Evolutionary conservation across 2,113 vertebrate species (phyloP).

Genomic region (Megalops atlanticus): DNA sequence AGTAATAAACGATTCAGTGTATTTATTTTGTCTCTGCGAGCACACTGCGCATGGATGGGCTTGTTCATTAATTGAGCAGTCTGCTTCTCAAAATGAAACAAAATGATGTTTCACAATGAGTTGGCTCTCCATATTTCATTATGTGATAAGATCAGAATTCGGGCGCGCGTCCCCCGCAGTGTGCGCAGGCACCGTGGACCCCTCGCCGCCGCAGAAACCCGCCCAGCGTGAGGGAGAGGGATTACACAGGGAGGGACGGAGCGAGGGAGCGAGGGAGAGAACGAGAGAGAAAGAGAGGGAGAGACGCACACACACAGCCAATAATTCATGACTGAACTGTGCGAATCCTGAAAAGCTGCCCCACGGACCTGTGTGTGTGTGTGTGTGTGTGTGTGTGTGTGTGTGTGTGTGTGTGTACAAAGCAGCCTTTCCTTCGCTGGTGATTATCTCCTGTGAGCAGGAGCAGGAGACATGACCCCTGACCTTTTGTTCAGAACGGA

Average conservation of each 20-base stretch:
- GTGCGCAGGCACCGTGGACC: neutral
- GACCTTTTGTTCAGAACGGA: neutral
- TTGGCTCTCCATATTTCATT: conserved; percentile 72
- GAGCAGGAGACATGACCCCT: neutral
- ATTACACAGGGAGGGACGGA: neutral
- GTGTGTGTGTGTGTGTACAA: neutral
- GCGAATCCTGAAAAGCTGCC: too few relatives aligned
- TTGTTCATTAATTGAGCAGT: neutral
- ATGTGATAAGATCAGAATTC: conserved; percentile 76
- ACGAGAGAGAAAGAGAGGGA: neutral
- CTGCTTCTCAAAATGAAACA: neutral
- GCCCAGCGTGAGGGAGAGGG: neutral
- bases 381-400: too few relatives aligned
- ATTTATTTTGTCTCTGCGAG: neutral
- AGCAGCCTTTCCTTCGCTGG: neutral
- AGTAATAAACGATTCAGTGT: too few relatives aligned
- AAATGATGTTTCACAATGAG: neutral
- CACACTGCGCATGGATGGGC: neutral
- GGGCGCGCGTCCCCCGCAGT: neutral
- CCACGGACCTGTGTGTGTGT: too few relatives aligned
- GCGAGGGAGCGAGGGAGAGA: neutral
- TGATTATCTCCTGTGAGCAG: neutral
- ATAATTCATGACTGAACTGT: too few relatives aligned
- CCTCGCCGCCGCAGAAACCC: neutral
- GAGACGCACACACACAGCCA: neutral